A percentile compares a stretch with the other conserved stretches of the same genome.
Conservation (phyloP, 2,888 invertebrate species). For the Fragum sueziense region DNA sequence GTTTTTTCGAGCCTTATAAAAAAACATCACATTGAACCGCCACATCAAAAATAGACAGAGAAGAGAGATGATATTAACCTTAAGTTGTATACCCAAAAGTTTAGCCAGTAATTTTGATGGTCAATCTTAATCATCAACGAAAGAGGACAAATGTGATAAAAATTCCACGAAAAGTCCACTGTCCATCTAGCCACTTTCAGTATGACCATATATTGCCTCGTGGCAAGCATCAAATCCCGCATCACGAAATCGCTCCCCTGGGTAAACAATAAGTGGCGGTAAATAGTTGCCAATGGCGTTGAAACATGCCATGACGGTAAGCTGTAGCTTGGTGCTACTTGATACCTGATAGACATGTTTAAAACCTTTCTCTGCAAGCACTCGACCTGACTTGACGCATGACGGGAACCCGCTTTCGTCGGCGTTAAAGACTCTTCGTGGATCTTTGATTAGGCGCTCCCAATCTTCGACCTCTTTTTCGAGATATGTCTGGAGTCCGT, state of each 20-base stretch:
- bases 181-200: slow-evolving; percentile 52
- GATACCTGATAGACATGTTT: slow-evolving; percentile 30
- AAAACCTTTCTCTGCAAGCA: slow-evolving; percentile 24
- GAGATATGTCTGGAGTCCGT: neutral
- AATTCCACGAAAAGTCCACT: slow-evolving; percentile 32
- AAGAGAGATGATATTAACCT: too few relatives aligned
- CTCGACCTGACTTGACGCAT: slow-evolving; percentile 16
- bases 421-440: slow-evolving; percentile 26
- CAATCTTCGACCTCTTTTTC: slow-evolving; percentile 33
- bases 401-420: slow-evolving; percentile 41
- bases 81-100: too few relatives aligned
- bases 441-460: slow-evolving; percentile 13
- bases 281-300: slow-evolving; percentile 47
- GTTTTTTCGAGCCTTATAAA: slow-evolving; percentile 4
- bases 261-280: slow-evolving; percentile 42
- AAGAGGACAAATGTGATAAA: slow-evolving; percentile 18
- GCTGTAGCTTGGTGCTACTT: slow-evolving; percentile 38
- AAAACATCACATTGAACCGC: slow-evolving; percentile 5
- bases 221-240: slow-evolving; percentile 24
- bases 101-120: too few relatives aligned
- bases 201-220: slow-evolving; percentile 32
- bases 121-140: too few relatives aligned
- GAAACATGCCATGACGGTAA: slow-evolving; percentile 54
- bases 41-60: too few relatives aligned
- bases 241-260: slow-evolving; percentile 46